Evolutionary conservation across 1,140 invertebrate genomes (phyloP).

Genomic region (Cydia pomonella): DNA sequence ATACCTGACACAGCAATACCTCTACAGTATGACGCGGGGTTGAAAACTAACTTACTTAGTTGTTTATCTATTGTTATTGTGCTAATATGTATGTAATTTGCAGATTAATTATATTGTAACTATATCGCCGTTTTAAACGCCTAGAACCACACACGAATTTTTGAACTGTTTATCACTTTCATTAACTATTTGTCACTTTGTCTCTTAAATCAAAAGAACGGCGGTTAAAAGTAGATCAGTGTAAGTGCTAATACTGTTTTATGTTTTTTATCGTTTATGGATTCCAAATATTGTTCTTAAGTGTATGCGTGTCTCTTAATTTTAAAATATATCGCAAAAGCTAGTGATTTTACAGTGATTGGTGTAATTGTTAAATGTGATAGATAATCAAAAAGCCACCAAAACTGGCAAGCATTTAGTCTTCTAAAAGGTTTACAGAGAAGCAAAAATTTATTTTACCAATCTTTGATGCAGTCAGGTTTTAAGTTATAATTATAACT

Average conservation of each 20-base stretch:
- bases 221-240: not conserved
- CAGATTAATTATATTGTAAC: not conserved
- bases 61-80: not conserved
- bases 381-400: not conserved
- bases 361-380: not conserved
- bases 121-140: not conserved
- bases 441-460: not conserved
- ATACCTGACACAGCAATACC: conserved; percentile 70
- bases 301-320: not conserved
- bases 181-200: not conserved
- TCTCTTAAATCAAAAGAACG: not conserved
- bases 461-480: not conserved
- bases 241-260: not conserved
- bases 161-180: not conserved
- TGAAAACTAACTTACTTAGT: conserved; percentile 12
- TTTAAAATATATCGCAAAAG: not conserved
- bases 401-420: not conserved
- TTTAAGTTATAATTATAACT: not conserved
- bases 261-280: not conserved
- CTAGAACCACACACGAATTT: not conserved
- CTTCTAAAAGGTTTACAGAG: not conserved
- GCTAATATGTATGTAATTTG: not conserved
- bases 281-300: not conserved
- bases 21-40: conserved; percentile 48
- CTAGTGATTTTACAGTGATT: not conserved